Evolutionary conservation across 2,888 invertebrate species (phyloP), one percentile per base, ranked within the genome.

Genomic region (Dorcus hopei): DNA sequence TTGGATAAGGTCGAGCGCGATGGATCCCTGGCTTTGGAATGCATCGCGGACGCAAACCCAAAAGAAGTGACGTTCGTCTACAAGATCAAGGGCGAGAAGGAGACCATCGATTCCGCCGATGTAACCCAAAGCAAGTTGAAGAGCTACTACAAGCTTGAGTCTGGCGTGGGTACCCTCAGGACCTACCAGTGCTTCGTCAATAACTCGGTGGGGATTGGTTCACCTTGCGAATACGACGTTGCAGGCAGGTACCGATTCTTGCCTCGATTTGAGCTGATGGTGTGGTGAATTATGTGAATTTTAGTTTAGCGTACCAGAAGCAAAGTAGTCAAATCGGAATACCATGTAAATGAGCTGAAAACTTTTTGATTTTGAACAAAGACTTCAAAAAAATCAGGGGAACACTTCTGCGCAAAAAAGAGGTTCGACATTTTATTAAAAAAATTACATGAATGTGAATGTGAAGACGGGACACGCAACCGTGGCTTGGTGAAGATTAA

Each of bases 101-200:
- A 92, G 77, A 88, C 88, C 19, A 80, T 87, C 7, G 80, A 81
- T 59, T 84, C 85, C 2, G 85, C 86, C 65, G 85, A 87, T 62
- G 81, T 82, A 54, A 74, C 77, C 43, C 80, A 80, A 57, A 79
- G 81, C 54, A 81, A 81, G 3, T 76, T 83, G 48, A 81, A 81
- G 65, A 85, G 85, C 69, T 85, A 83, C 76, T 83, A 94, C 61
- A 80, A 83, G 38, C 79, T 89, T 61, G 86, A 87, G 68, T 80
- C 83, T 6, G 80, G 81, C 53, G 80, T 83, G 41, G 86, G 86
- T 69, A 85, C 85, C 68, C 82, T 83, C 67, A 83, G 93, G 58
- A 93, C 91, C 3, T 95, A 95, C 77, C 83, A 89, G 57, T 95
- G 95, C 77, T 83, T 85, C 68, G 93, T 91, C 23, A 93, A 90